These are phyloP conservation scores for Dicrurus megarhynchus DNA, from an alignment of 2,113 vertebrate genomes.

Conservation along the genomic window DNA sequence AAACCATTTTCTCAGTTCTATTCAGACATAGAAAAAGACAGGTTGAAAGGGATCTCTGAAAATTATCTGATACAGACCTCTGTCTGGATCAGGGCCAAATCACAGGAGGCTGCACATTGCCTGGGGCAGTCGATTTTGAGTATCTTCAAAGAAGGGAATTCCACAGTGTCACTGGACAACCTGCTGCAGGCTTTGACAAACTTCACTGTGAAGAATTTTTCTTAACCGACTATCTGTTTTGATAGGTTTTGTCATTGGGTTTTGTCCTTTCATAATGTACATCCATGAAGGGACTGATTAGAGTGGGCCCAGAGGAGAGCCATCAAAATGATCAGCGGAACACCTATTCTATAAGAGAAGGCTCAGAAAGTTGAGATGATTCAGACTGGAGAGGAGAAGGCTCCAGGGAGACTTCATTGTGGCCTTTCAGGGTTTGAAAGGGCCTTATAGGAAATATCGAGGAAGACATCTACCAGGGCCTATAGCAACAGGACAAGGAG, in stretches of 20 bases:
- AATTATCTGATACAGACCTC: background rate
- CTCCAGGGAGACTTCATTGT: background rate
- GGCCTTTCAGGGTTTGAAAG: background rate
- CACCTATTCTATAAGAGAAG: background rate
- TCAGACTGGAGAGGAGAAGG: background rate
- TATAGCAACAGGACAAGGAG: background rate
- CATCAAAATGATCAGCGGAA: background rate
- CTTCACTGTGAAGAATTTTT: background rate
- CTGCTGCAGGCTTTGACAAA: background rate
- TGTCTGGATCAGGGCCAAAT: background rate
- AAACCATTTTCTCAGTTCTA: background rate
- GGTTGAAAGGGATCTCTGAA: background rate
- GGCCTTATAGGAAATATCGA: background rate
- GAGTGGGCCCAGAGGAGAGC: background rate
- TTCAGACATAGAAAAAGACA: background rate
- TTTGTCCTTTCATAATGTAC: background rate
- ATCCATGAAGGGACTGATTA: background rate
- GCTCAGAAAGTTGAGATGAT: background rate
- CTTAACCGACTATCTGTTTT: background rate
- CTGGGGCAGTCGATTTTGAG: background rate
- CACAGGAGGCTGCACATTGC: background rate
- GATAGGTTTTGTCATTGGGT: background rate
- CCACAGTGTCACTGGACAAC: background rate
- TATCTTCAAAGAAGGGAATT: background rate
- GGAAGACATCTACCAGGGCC: background rate